phyloP scores from a whole-genome alignment of 2,888 invertebrate species.

The Morpho helenor region DNA sequence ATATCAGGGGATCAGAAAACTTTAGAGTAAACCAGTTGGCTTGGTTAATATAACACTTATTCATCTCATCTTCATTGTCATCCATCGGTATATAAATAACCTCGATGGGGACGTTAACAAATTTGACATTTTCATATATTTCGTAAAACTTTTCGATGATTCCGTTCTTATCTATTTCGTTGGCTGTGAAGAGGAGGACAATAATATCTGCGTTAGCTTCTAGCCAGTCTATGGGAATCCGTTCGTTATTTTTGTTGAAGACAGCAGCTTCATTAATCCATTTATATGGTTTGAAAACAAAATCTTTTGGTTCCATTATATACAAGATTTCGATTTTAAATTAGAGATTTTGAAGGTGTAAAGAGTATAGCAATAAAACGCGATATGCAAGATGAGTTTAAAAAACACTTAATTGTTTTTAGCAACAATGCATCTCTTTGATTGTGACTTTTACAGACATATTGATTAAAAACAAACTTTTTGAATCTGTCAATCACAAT shows the following conservation, averaged over 20 bases:
- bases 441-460: no score
- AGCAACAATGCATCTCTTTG: no score
- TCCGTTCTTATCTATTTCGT: conserved; percentile 48
- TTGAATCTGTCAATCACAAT: no score
- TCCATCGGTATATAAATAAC: conserved; percentile 63
- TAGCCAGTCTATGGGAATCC: conserved; percentile 46
- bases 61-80: conserved; percentile 42
- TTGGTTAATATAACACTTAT: conserved; percentile 43
- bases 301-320: conserved; percentile 22
- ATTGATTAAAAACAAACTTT: no score
- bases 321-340: background rate
- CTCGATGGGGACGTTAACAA: conserved; percentile 55
- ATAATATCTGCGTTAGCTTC: conserved; percentile 48
- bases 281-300: conserved; percentile 36
- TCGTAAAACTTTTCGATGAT: conserved; percentile 53
- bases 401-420: no score
- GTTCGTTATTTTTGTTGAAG: conserved; percentile 44
- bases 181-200: conserved; percentile 50
- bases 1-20: conserved; percentile 48
- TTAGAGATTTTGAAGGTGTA: no score
- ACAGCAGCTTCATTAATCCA: conserved; percentile 50
- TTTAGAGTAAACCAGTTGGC: conserved; percentile 67
- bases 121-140: conserved; percentile 58
- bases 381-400: no score
- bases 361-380: no score